These are phyloP conservation scores for Thunnus maccoyii DNA, from an alignment of 2,113 vertebrate species.

Conservation along the genomic window DNA sequence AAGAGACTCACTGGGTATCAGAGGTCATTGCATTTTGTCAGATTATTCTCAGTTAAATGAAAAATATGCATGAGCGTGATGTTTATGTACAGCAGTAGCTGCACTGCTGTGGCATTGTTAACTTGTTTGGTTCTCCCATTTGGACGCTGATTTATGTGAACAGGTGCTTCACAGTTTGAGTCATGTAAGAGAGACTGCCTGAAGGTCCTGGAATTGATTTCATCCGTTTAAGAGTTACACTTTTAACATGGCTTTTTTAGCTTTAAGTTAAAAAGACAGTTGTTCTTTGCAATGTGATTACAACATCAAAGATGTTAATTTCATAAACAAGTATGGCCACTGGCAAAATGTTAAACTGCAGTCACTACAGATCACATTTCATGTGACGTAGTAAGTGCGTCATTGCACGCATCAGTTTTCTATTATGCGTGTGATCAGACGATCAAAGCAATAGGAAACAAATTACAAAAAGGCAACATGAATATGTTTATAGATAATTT, in stretches of 20 bases:
- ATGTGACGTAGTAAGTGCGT: constrained; percentile 2
- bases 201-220: constrained; percentile 4
- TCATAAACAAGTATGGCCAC: background rate
- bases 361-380: constrained; percentile 2
- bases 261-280: background rate
- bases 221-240: background rate
- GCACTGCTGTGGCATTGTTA: background rate
- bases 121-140: background rate
- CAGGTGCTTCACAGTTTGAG: constrained; percentile 48
- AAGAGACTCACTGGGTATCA: background rate
- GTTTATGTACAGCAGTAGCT: background rate
- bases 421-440: background rate
- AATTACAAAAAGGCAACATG: background rate
- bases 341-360: background rate
- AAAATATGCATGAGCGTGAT: background rate
- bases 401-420: background rate
- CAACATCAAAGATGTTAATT: background rate
- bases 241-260: background rate
- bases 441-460: background rate
- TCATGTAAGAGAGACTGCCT: background rate
- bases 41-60: background rate
- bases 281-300: background rate
- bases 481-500: background rate
- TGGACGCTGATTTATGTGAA: constrained; percentile 37
- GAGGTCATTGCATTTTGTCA: background rate